Conservation (phyloP, 2,113 vertebrate genomes). For the Campylomormyrus numenius region DNA sequence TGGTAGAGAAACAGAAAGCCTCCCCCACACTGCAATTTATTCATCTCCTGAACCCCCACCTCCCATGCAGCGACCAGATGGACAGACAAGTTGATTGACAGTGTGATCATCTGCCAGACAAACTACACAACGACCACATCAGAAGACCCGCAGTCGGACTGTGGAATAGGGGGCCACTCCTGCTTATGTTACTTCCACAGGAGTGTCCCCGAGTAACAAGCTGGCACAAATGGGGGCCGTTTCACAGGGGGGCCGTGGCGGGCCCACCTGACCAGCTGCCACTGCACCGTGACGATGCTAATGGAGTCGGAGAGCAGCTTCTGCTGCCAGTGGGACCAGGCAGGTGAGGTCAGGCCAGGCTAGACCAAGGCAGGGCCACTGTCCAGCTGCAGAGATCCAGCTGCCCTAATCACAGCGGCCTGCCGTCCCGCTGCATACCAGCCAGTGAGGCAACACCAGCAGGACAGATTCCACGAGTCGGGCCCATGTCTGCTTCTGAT, state of each 20-base stretch:
- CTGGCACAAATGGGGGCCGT: not conserved
- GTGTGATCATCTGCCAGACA: conserved; percentile 34
- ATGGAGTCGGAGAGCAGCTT: not conserved
- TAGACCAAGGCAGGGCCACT: not conserved
- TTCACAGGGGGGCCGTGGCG: not conserved
- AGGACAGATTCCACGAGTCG: conserved; percentile 26
- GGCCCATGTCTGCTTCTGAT: conserved; percentile 28
- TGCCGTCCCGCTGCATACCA: conserved; percentile 52
- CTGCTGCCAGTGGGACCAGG: too few species aligned
- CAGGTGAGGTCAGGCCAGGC: not conserved
- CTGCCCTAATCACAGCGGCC: not conserved
- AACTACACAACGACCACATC: conserved; percentile 37
- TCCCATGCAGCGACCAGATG: conserved; percentile 15
- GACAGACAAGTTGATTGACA: conserved; percentile 24
- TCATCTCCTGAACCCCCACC: conserved; percentile 7
- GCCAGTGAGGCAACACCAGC: conserved; percentile 36
- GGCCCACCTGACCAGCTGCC: not conserved
- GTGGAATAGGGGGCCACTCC: conserved; percentile 11
- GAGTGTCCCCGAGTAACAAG: conserved; percentile 8
- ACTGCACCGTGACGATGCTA: not conserved
- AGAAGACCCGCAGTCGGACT: not conserved
- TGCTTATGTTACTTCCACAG: not conserved
- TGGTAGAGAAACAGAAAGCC: conserved; percentile 26
- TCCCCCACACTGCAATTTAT: not conserved
- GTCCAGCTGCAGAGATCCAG: conserved; percentile 11